Conservation (phyloP, 2,888 invertebrate genomes). For the Ischnura elegans region DNA sequence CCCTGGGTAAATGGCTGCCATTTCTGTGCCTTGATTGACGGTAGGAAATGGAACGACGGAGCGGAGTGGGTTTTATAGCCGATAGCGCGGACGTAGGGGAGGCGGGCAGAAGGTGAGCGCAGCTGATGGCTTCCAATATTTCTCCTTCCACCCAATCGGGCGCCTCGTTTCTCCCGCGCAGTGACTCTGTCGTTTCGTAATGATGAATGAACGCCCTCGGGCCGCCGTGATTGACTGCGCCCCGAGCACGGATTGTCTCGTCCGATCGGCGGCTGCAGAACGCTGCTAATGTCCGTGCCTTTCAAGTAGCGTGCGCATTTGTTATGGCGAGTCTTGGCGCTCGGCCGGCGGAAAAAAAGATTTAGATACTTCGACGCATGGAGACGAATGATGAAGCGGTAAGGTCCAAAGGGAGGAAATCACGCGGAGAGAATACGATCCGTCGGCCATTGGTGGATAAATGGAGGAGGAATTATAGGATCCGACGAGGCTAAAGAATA, state of each 20-base stretch:
- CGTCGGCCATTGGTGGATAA: too few relatives aligned
- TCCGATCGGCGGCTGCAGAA: neutral
- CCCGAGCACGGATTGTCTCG: neutral
- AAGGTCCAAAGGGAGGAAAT: too few relatives aligned
- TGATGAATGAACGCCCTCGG: neutral
- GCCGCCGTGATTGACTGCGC: neutral
- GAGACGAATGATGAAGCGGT: too few relatives aligned
- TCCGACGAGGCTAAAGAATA: too few relatives aligned
- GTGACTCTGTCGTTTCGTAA: neutral
- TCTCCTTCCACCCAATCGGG: neutral
- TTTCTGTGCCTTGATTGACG: neutral
- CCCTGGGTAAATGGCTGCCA: neutral
- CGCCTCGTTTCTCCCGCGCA: neutral
- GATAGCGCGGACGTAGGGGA: neutral
- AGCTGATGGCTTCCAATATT: conserved; percentile 11
- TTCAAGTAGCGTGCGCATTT: neutral
- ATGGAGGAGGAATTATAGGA: too few relatives aligned
- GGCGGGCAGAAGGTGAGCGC: neutral
- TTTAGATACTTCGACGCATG: neutral
- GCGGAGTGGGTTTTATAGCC: neutral
- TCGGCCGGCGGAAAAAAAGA: neutral
- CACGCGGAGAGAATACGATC: too few relatives aligned
- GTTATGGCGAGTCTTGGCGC: neutral
- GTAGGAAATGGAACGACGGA: neutral
- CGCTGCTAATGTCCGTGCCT: neutral